Percentiles rank a stretch among this genome's conserved stretches.
Conservation (phyloP, 2,797 vertebrate genomes). For the Acanthurus leucopareius region DNA sequence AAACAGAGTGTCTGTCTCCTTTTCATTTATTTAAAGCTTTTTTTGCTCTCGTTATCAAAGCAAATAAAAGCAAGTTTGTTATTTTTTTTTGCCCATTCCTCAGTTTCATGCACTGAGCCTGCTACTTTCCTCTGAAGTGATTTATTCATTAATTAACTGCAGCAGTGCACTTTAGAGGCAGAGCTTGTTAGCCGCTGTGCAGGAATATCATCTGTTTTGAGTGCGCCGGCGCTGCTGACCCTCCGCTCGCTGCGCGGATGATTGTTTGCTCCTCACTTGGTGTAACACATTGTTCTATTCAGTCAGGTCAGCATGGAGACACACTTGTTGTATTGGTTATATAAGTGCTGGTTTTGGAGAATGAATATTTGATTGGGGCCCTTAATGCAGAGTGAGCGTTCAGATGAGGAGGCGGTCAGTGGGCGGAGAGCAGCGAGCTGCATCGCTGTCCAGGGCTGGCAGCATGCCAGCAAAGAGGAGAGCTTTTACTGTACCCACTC, state of each 20-base stretch:
- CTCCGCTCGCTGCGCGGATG: constrained; percentile 54
- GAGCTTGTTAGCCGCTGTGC: constrained; percentile 56
- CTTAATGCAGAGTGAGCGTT: constrained; percentile 85
- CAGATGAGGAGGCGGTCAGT: constrained; percentile 84
- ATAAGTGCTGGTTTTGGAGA: constrained; percentile 84
- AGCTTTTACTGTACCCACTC: constrained; percentile 81
- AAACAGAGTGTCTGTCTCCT: background rate
- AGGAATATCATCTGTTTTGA: constrained; percentile 62
- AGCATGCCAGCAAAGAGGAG: constrained; percentile 69
- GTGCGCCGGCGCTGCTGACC: constrained; percentile 64
- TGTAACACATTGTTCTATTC: constrained; percentile 69
- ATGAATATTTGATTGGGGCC: constrained; percentile 87
- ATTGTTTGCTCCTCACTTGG: constrained; percentile 62
- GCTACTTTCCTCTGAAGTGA: constrained; percentile 56
- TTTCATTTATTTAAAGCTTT: constrained; percentile 48
- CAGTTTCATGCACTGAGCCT: constrained; percentile 37
- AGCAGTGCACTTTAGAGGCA: constrained; percentile 34
- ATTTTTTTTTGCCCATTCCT: constrained; percentile 45
- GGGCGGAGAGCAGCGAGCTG: constrained; percentile 79
- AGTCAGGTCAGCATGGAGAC: constrained; percentile 70
- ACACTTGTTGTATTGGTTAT: constrained; percentile 78
- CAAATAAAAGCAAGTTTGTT: constrained; percentile 43
- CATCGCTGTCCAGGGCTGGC: constrained; percentile 81
- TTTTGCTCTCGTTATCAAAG: constrained; percentile 53
- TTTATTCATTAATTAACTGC: constrained; percentile 74